Conservation (phyloP, 2,888 invertebrate species). For the Drosophila merina region DNA sequence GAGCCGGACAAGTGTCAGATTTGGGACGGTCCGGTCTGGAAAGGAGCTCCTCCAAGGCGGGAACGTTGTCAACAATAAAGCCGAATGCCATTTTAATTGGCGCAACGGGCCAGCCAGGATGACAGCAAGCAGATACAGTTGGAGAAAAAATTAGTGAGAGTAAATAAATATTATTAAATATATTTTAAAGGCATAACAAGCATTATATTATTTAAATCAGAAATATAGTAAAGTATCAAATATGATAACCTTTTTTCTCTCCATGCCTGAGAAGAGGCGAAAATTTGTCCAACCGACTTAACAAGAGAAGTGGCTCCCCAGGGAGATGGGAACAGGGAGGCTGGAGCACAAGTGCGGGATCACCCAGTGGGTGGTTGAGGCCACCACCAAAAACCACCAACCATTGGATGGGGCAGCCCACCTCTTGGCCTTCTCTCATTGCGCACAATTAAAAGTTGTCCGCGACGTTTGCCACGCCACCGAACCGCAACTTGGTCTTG, state of each 20-base stretch:
- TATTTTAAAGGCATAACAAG: neutral
- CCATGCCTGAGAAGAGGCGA: constrained; percentile 4
- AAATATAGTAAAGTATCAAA: neutral
- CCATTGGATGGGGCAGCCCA: too few relatives aligned
- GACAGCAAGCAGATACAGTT: constrained; percentile 37
- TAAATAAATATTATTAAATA: too few relatives aligned
- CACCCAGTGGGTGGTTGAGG: constrained; percentile 1
- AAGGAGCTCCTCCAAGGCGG: constrained; percentile 25
- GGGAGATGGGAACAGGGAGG: constrained; percentile 2
- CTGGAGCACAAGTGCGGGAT: neutral
- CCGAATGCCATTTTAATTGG: constrained; percentile 72
- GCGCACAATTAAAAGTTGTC: constrained; percentile 70
- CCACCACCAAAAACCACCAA: neutral
- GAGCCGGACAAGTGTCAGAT: constrained; percentile 49
- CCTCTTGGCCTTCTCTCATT: constrained; percentile 54
- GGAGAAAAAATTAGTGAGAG: neutral
- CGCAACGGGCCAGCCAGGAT: constrained; percentile 52
- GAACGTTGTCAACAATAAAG: constrained; percentile 40
- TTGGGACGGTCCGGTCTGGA: constrained; percentile 30
- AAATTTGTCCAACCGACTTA: constrained; percentile 7
- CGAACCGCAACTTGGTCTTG: constrained; percentile 39
- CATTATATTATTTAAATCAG: neutral
- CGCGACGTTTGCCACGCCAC: constrained; percentile 28
- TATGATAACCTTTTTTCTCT: constrained; percentile 4
- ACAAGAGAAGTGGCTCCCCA: constrained; percentile 26